Evolutionary conservation across 2,888 invertebrate genomes (phyloP).

Genomic region (Thereva unica): DNA sequence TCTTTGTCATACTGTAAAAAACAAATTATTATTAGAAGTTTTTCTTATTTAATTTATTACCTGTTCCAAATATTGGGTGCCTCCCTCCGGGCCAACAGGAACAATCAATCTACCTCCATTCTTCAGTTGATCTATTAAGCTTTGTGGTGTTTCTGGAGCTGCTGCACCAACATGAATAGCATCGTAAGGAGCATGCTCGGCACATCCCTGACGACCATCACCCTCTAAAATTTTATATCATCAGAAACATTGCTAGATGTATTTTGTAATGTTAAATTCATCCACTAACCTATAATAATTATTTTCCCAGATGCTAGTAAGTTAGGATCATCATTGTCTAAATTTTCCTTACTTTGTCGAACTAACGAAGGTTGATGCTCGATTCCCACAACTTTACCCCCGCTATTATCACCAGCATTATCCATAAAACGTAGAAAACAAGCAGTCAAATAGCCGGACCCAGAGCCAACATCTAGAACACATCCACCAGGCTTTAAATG

Average conservation of each 20-base stretch:
- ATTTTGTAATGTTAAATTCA: not conserved
- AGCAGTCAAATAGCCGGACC: conserved; percentile 89
- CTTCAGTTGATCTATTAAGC: conserved; percentile 62
- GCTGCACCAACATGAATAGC: conserved; percentile 95
- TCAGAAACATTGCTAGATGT: not conserved
- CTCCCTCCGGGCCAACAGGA: conserved; percentile 85
- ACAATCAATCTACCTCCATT: conserved; percentile 84
- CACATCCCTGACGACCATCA: conserved; percentile 85
- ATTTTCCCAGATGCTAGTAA: conserved; percentile 71
- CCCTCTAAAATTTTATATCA: conserved; percentile 65
- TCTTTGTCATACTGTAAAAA: conserved; percentile 81
- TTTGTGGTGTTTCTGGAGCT: conserved; percentile 74
- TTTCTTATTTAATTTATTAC: conserved; percentile 50
- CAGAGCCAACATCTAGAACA: conserved; percentile 91
- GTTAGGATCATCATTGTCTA: conserved; percentile 71
- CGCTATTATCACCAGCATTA: conserved; percentile 55
- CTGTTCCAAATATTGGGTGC: conserved; percentile 84
- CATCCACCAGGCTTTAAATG: conserved; percentile 75
- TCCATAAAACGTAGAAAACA: conserved; percentile 86
- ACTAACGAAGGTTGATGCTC: conserved; percentile 89
- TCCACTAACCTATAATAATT: conserved; percentile 68
- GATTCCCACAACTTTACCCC: conserved; percentile 76
- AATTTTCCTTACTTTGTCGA: conserved; percentile 73
- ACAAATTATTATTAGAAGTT: conserved; percentile 15
- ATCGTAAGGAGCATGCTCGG: conserved; percentile 78